These are phyloP conservation scores for Margarornis squamiger DNA, from an alignment of 2,797 vertebrate genomes.

Conservation along the genomic window DNA sequence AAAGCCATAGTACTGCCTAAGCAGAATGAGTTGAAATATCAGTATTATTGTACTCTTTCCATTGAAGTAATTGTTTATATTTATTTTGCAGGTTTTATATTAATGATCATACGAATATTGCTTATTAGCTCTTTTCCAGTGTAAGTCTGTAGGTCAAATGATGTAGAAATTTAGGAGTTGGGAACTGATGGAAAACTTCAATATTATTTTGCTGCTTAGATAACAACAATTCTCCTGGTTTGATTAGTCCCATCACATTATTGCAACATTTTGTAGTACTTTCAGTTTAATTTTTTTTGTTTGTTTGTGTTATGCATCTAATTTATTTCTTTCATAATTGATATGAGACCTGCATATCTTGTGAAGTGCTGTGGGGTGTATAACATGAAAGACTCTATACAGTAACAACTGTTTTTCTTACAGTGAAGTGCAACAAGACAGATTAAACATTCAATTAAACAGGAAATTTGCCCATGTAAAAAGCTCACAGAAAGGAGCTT, in stretches of 20 bases:
- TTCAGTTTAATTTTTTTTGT: neutral
- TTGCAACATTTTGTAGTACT: neutral
- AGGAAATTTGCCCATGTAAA: conserved; percentile 44
- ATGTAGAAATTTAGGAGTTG: neutral
- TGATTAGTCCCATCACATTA: neutral
- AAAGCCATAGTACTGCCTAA: neutral
- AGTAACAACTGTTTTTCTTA: conserved; percentile 51
- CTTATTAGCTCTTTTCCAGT: neutral
- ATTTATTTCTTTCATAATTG: conserved; percentile 13
- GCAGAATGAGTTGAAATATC: neutral
- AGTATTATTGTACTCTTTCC: neutral
- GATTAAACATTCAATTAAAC: conserved; percentile 69
- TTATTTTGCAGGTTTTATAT: neutral
- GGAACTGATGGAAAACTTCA: neutral
- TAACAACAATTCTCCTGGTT: neutral
- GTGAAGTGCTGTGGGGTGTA: conserved; percentile 6
- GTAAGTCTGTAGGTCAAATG: neutral
- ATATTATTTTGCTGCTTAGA: neutral
- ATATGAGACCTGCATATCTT: neutral
- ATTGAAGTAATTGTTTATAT: neutral
- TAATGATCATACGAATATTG: neutral
- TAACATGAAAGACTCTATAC: conserved; percentile 15
- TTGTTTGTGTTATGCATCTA: neutral
- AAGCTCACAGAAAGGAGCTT: conserved; percentile 42
- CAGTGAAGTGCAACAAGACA: conserved; percentile 17